Base-by-base conservation (phyloP, 2,888 invertebrate genomes). In the Choristoneura rosaceana region DNA sequence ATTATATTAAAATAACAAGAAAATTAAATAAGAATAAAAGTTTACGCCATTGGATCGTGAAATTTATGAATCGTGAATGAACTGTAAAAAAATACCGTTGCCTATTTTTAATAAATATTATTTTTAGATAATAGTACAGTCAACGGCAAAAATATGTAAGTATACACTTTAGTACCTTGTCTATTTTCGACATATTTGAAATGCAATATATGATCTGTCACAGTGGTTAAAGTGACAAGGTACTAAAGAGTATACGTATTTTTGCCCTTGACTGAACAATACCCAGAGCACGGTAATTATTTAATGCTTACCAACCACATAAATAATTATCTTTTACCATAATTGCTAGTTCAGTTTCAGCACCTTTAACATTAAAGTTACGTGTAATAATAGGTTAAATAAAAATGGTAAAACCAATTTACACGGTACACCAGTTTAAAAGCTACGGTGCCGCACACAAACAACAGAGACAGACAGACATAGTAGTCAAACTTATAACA, bases 281-380 rank as follows among this genome's bases (percentile, higher is more conserved):
- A 52, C 2, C 17, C 9, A 2, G 7, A 52, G 38, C 38, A 52
- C 14, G n/a, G 9, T 9, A 59, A 59, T 59, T 38, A 34, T 14
- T n/a, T 34, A 52, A 17, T 52, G 17, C 52, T n/a, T 52, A 25
- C 25, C 25, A 25, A 25, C 25, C 25, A 1, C 25, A 7, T 4
- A 34, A 0, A 17, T 52, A 52, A 8, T 17, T 33, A 14, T 58
- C 9, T 34, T 5, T 34, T 17, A 17, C 41, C 15, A 61, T 15
- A 61, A 38, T 15, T 14, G 10, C 25, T 17, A 17, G 66, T 5
- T 38, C n/a, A 66, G n/a, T 58, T 43, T 58, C 38, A 52, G 4
- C 15, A 15, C 33, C 34, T 15, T 38, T 52, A 64, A 38, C 64
- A 64, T 38, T 50, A 15, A 34, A 64, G 52, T 15, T 52, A 15